These are phyloP conservation scores for Trichoplusia ni DNA, from an alignment of 1,140 invertebrate species.

Conservation along the genomic window DNA sequence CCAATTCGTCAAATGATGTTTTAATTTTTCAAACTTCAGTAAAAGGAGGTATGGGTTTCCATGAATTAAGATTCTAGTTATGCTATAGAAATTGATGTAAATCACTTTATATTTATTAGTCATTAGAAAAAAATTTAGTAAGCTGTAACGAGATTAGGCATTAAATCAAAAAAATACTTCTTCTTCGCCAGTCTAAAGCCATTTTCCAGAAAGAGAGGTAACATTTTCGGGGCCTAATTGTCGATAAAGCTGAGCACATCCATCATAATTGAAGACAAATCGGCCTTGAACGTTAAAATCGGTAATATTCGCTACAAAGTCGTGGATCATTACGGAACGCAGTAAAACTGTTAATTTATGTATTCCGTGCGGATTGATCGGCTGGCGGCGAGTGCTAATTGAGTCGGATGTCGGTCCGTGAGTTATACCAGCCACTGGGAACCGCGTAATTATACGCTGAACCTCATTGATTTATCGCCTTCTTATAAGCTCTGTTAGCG, in stretches of 20 bases:
- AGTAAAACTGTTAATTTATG: conserved; percentile 28
- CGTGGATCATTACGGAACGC: conserved; percentile 9
- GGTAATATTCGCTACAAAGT: not conserved
- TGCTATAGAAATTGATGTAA: too few relatives aligned
- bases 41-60: not conserved
- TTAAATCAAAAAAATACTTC: too few relatives aligned
- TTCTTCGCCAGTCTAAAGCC: too few relatives aligned
- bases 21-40: not conserved
- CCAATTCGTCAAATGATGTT: not conserved
- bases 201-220: too few relatives aligned
- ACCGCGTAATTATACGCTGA: not conserved
- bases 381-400: conserved; percentile 12
- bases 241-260: not conserved
- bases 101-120: too few relatives aligned
- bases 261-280: not conserved
- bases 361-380: conserved; percentile 17
- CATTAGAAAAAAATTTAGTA: too few relatives aligned
- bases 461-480: too few relatives aligned
- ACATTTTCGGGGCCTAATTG: too few relatives aligned
- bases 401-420: conserved; percentile 2
- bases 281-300: not conserved
- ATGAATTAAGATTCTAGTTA: not conserved
- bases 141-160: too few relatives aligned
- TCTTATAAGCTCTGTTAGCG: too few relatives aligned
- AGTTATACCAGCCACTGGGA: not conserved